These are phyloP conservation scores for Poecile atricapillus DNA, from an alignment of 2,113 vertebrate genomes.

Conservation along the genomic window DNA sequence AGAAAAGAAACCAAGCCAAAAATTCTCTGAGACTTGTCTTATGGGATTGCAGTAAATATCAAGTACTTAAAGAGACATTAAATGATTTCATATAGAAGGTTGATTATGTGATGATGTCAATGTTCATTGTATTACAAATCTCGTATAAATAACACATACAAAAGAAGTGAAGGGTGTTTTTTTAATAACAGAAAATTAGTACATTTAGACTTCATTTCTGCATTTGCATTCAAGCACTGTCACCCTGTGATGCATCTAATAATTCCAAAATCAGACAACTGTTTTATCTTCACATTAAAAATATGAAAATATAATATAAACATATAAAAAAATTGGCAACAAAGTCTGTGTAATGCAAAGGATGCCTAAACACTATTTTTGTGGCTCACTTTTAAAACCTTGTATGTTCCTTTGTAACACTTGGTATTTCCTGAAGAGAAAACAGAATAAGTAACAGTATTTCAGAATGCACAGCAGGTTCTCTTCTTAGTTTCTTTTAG, in stretches of 20 bases:
- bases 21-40: not conserved
- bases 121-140: not conserved
- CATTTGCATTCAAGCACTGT: not conserved
- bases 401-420: not conserved
- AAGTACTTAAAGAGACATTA: not conserved
- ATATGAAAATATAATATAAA: constrained; percentile 37
- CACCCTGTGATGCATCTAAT: not conserved
- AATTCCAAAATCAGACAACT: not conserved
- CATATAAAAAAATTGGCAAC: not conserved
- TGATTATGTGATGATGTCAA: not conserved
- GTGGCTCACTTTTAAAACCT: not conserved
- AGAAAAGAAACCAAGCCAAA: not conserved
- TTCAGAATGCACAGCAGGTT: constrained; percentile 61
- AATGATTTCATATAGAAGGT: not conserved
- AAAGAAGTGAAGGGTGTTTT: not conserved
- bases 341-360: not conserved
- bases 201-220: not conserved
- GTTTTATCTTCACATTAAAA: constrained; percentile 9
- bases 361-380: not conserved
- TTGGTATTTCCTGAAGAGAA: not conserved
- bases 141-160: not conserved
- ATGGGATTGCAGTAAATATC: not conserved
- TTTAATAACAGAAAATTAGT: constrained; percentile 30
- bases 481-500: constrained; percentile 50
- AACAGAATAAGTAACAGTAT: not conserved